Evolutionary conservation across 2,113 vertebrate genomes (phyloP).

Genomic region (Petaurus breviceps): DNA sequence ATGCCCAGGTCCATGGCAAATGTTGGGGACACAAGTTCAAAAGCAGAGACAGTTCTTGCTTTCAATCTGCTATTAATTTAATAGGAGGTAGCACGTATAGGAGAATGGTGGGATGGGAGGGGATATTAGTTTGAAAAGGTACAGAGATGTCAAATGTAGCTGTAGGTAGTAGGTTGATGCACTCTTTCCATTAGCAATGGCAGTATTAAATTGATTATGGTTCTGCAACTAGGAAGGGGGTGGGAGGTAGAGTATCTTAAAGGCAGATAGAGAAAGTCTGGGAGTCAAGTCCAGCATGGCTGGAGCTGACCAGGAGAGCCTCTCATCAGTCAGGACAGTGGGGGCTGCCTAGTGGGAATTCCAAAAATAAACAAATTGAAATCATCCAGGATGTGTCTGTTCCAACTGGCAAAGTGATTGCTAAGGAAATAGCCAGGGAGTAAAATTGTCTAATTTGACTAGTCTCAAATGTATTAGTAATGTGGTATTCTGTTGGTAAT

Average conservation of each 20-base stretch:
- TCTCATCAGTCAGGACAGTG: not conserved
- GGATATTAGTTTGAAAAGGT: no score
- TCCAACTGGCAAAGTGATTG: not conserved
- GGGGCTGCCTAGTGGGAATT: not conserved
- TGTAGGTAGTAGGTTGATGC: not conserved
- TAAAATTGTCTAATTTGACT: not conserved
- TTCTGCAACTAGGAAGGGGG: not conserved
- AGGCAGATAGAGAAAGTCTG: not conserved
- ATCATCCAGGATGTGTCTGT: not conserved
- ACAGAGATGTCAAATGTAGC: no score
- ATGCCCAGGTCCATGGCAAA: no score
- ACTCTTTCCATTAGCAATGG: not conserved
- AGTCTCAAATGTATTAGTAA: not conserved
- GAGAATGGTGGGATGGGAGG: no score
- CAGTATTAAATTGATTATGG: not conserved
- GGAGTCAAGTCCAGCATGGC: not conserved
- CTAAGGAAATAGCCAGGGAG: not conserved
- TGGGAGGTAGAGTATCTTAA: not conserved
- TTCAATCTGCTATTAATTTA: no score
- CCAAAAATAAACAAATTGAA: not conserved
- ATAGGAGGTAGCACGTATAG: no score
- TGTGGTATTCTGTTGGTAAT: not conserved
- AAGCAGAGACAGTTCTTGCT: no score
- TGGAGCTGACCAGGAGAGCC: not conserved
- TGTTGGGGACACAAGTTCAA: no score